These are phyloP conservation scores for Harpagoxenus sublaevis DNA, from an alignment of 2,888 invertebrate species.

Conservation along the genomic window DNA sequence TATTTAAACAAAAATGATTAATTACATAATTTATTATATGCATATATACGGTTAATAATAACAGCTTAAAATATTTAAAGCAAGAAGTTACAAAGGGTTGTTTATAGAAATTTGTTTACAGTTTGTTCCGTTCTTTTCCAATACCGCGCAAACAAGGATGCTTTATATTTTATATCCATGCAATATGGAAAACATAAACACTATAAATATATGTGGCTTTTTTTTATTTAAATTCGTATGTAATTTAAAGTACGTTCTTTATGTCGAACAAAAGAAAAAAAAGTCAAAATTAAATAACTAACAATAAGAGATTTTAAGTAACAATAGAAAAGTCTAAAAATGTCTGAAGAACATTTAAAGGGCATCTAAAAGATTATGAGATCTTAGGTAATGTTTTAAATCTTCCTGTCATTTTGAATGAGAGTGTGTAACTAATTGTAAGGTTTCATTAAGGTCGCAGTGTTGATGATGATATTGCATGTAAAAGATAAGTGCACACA, in stretches of 20 bases:
- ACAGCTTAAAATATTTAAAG: not conserved
- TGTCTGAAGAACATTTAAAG: not conserved
- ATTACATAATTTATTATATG: not conserved
- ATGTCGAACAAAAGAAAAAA: not conserved
- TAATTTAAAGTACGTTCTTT: not conserved
- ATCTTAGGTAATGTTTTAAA: not conserved
- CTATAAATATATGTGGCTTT: not conserved
- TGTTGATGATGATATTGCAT: slow-evolving; percentile 22
- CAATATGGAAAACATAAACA: not conserved
- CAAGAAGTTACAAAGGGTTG: not conserved
- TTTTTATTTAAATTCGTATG: not conserved
- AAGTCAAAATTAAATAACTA: not conserved
- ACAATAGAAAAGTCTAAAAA: not conserved
- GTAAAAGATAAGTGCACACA: not conserved
- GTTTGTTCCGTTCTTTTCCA: not conserved
- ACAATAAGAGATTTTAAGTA: not conserved
- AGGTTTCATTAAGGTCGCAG: slow-evolving; percentile 3
- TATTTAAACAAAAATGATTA: not conserved
- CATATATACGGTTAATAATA: not conserved
- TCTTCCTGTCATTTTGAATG: not conserved
- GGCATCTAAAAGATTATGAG: not conserved
- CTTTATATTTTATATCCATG: not conserved
- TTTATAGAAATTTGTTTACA: not conserved
- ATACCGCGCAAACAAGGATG: not conserved
- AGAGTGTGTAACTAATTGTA: not conserved